Conservation (phyloP, 2,797 vertebrate species). For the Hirundo rustica region DNA sequence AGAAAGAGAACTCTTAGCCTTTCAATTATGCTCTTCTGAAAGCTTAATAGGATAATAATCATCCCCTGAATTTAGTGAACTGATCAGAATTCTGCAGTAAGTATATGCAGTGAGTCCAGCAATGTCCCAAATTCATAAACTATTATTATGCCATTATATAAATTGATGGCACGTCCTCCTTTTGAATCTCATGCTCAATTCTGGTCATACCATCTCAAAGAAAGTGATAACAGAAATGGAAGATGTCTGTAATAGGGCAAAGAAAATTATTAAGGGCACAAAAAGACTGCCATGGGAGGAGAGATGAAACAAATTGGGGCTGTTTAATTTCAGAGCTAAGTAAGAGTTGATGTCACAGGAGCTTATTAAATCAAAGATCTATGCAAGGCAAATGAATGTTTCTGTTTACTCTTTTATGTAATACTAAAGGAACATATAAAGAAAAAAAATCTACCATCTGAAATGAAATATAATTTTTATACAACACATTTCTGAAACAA, state of each 20-base stretch:
- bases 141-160: conserved; percentile 41
- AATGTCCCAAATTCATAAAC: neutral
- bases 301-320: neutral
- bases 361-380: neutral
- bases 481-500: neutral
- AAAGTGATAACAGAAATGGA: neutral
- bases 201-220: neutral
- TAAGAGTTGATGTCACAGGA: neutral
- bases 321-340: conserved; percentile 21
- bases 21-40: neutral
- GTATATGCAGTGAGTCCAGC: neutral
- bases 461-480: neutral
- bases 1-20: neutral
- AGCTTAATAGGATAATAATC: neutral
- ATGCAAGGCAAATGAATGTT: neutral
- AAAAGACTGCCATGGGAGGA: neutral
- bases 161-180: neutral
- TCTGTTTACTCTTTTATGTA: neutral
- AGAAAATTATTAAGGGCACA: neutral
- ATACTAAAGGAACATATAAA: neutral
- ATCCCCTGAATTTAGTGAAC: neutral
- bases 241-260: neutral
- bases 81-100: neutral
- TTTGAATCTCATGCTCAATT: neutral
- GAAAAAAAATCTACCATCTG: neutral